Conservation (phyloP, 2,797 vertebrate genomes). For the Rhinichthys osculus region DNA sequence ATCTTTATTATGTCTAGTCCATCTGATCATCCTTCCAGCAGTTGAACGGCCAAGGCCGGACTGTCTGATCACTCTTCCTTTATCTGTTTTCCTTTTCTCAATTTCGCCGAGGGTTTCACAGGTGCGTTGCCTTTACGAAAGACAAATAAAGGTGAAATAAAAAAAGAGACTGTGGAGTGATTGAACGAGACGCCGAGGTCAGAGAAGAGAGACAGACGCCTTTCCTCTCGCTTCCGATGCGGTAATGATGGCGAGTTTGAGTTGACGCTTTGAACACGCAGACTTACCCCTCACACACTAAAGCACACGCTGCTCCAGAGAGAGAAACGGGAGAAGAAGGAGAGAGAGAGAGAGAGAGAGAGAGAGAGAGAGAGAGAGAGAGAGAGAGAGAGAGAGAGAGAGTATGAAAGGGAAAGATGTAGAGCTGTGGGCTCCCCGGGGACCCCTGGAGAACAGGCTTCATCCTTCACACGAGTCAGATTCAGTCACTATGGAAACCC, state of each 20-base stretch:
- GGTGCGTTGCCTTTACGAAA: background rate
- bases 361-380: conserved; percentile 11
- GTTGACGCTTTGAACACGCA: conserved; percentile 73
- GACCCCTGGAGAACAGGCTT: conserved; percentile 53
- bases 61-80: background rate
- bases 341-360: background rate
- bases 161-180: background rate
- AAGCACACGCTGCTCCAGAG: conserved; percentile 60
- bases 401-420: conserved; percentile 13
- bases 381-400: background rate
- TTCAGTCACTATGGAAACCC: conserved; percentile 75
- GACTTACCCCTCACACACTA: conserved; percentile 71
- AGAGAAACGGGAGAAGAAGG: conserved; percentile 10
- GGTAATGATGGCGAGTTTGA: conserved; percentile 23
- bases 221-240: background rate
- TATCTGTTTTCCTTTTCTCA: conserved; percentile 1
- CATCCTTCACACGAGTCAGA: conserved; percentile 69
- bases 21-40: background rate
- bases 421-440: conserved; percentile 30
- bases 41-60: background rate
- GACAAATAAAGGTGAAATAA: conserved; percentile 22
- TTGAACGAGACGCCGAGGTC: background rate
- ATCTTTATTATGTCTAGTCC: background rate
- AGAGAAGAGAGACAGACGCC: conserved; percentile 3
- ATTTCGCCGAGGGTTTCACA: background rate